Percentiles rank a stretch among this genome's conserved stretches.
phyloP scores from a whole-genome alignment of 1,140 invertebrate genomes.

The Formica exsecta region DNA sequence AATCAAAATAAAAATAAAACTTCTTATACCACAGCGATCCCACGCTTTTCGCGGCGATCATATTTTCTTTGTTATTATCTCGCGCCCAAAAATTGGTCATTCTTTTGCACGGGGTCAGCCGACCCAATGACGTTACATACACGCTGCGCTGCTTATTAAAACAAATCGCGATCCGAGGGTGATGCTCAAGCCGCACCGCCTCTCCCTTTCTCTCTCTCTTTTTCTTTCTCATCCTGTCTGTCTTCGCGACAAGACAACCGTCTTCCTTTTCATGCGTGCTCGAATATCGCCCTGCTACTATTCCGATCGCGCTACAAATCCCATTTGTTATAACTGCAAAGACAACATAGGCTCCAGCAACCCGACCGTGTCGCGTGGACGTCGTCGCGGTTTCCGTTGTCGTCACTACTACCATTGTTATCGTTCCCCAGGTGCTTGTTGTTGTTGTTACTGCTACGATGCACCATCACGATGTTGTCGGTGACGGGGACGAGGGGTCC shows the following conservation, averaged over 20 bases:
- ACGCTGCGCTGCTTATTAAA: slow-evolving; percentile 28
- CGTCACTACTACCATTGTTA: slow-evolving; percentile 20
- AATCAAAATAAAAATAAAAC: background rate
- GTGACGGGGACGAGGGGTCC: slow-evolving; percentile 23
- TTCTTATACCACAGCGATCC: slow-evolving; percentile 46
- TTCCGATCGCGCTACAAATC: slow-evolving; percentile 67
- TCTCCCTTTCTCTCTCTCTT: background rate
- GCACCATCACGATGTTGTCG: slow-evolving; percentile 43
- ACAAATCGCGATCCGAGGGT: background rate
- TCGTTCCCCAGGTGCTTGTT: slow-evolving; percentile 53
- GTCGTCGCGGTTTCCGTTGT: slow-evolving; percentile 57
- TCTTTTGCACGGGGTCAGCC: slow-evolving; percentile 62
- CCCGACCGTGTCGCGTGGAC: slow-evolving; percentile 74
- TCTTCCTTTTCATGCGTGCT: slow-evolving; percentile 7
- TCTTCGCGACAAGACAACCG: background rate
- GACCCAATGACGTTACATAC: slow-evolving; percentile 60
- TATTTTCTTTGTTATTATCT: background rate
- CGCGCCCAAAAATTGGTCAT: slow-evolving; percentile 49
- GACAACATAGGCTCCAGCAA: slow-evolving; percentile 83
- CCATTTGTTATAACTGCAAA: slow-evolving; percentile 79
- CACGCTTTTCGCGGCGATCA: background rate
- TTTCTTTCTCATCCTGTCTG: background rate
- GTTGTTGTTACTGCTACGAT: slow-evolving; percentile 52
- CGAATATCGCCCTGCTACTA: slow-evolving; percentile 1
- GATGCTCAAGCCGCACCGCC: slow-evolving; percentile 38